These are phyloP conservation scores for Neocrepidodera transversa DNA, from an alignment of 2,888 invertebrate genomes.

Conservation along the genomic window DNA sequence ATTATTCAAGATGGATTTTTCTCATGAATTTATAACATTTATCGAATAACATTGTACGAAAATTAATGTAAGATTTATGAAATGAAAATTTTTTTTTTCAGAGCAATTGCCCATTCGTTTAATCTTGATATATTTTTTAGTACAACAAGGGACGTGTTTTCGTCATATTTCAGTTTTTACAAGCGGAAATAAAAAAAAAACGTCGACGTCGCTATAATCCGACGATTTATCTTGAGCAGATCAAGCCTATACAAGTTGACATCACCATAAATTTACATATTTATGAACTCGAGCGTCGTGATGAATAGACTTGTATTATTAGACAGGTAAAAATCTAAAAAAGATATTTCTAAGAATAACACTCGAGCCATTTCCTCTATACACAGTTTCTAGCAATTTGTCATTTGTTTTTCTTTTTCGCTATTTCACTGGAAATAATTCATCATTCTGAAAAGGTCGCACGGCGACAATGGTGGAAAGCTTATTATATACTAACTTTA, in stretches of 20 bases:
- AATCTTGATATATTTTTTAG: too few species aligned
- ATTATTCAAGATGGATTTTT: too few species aligned
- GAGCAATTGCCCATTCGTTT: too few species aligned
- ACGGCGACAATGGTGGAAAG: not conserved
- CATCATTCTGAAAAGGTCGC: constrained; percentile 12
- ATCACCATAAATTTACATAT: constrained; percentile 17
- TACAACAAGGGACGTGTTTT: too few species aligned
- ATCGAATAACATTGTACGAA: too few species aligned
- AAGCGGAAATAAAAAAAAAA: not conserved
- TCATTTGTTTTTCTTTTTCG: constrained; percentile 20
- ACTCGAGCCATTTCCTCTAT: constrained; percentile 23
- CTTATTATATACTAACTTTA: constrained; percentile 16
- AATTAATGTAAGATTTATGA: too few species aligned
- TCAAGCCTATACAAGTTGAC: constrained; percentile 13
- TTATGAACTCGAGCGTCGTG: constrained; percentile 17
- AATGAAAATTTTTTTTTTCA: too few species aligned
- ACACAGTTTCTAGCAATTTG: constrained; percentile 18
- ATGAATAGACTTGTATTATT: constrained; percentile 18
- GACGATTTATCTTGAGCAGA: constrained; percentile 5
- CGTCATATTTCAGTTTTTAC: not conserved
- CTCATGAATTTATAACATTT: too few species aligned
- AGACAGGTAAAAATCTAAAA: constrained; percentile 24
- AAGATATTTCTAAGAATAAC: constrained; percentile 14
- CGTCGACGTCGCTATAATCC: not conserved
- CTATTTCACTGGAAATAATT: constrained; percentile 19